These are phyloP conservation scores for Benitochromis conjunctus DNA, from an alignment of 2,113 vertebrate species.

Conservation along the genomic window DNA sequence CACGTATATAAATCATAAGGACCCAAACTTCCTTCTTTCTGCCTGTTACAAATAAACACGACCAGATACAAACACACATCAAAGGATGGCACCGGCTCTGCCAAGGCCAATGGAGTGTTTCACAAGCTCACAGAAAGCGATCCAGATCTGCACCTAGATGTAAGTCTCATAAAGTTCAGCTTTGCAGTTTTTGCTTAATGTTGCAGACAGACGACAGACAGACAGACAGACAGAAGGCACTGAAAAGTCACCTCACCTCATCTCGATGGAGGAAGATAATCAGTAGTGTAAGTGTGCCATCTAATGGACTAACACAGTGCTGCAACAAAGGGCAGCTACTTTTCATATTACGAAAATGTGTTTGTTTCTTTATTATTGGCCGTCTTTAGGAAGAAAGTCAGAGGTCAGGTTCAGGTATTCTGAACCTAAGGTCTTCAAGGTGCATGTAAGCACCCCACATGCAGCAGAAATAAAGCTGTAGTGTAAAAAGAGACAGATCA, in stretches of 20 bases:
- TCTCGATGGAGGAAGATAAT: background rate
- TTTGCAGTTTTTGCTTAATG: background rate
- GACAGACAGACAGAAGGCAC: background rate
- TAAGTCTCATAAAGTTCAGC: background rate
- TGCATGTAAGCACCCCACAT: background rate
- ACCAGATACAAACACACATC: background rate
- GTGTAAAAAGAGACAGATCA: background rate
- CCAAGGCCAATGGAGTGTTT: background rate
- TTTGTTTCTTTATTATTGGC: background rate
- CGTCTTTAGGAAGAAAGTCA: background rate
- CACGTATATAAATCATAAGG: background rate
- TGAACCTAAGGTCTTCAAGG: background rate
- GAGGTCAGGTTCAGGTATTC: background rate
- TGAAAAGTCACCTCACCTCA: background rate
- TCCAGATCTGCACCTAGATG: background rate
- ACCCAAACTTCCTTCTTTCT: background rate
- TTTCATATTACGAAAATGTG: background rate
- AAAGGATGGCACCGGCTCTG: background rate
- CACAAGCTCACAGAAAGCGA: background rate
- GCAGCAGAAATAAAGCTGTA: background rate
- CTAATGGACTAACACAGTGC: background rate
- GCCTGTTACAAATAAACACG: background rate
- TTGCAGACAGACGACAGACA: background rate
- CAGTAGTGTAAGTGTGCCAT: constrained; percentile 1
- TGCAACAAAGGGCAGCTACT: background rate